A percentile compares a stretch with the other conserved stretches of the same genome.
These are phyloP conservation scores for Trachelus tabidus DNA, from an alignment of 2,888 invertebrate species.

Conservation along the genomic window DNA sequence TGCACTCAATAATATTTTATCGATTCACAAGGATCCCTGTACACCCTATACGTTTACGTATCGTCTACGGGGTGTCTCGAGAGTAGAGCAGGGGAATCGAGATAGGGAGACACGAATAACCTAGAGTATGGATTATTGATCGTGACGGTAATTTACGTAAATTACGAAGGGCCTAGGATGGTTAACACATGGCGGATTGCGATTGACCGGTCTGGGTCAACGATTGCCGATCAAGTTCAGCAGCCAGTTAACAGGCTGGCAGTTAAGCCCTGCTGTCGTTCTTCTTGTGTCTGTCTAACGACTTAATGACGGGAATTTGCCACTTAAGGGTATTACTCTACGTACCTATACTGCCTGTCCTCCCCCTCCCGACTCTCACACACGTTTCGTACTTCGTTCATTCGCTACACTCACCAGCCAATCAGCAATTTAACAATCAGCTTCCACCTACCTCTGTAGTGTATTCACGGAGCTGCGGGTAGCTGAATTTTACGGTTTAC, in stretches of 20 bases:
- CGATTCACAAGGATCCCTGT: not conserved
- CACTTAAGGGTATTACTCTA: slow-evolving; percentile 49
- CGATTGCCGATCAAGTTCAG: slow-evolving; percentile 57
- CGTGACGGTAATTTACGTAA: not conserved
- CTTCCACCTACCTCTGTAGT: slow-evolving; percentile 75
- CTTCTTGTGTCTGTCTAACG: slow-evolving; percentile 43
- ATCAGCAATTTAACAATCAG: slow-evolving; percentile 25
- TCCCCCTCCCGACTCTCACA: slow-evolving; percentile 9
- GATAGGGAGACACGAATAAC: not conserved
- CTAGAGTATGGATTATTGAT: not conserved
- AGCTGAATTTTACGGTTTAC: not conserved
- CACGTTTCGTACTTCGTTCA: slow-evolving; percentile 4
- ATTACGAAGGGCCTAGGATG: not conserved
- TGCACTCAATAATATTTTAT: not conserved
- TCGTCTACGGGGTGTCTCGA: not conserved
- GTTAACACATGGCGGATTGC: slow-evolving; percentile 4
- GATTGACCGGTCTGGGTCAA: slow-evolving; percentile 34
- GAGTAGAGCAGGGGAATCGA: not conserved
- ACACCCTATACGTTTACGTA: not conserved
- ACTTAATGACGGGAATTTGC: slow-evolving; percentile 63
- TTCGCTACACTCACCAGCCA: slow-evolving; percentile 1
- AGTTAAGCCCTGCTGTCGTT: slow-evolving; percentile 48
- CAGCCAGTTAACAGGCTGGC: slow-evolving; percentile 51
- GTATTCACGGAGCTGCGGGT: slow-evolving; percentile 49
- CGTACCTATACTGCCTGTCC: slow-evolving; percentile 23